Base-by-base conservation (phyloP, 2,797 vertebrate genomes). In the Anguilla obscura region DNA sequence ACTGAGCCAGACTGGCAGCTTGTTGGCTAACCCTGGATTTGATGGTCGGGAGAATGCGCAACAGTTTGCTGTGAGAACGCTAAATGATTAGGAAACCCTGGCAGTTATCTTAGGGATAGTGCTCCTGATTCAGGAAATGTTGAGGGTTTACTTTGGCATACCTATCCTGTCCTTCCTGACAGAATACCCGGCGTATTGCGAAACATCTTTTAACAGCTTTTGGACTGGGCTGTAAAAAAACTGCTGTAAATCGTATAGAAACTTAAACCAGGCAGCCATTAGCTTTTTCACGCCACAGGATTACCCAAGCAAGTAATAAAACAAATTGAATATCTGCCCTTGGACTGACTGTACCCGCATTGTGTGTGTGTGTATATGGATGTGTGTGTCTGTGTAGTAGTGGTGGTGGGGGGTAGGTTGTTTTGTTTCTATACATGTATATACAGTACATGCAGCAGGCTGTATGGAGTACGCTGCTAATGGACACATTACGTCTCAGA, bases 241-340 rank as follows among this genome's bases (percentile, higher is more conserved):
- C 79, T 24, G 58, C 80, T 90, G 83, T 90, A 91, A 90, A 87
- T 90, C 88, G 89, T 87, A 87, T 87, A 86, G 79, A 60, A 90
- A 88, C 87, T 18, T 86, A 89, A 90, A 89, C 88, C 76, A 54
- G 79, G 85, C 82, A 87, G 84, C 36, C 50, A 84, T 90, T 90
- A 85, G 89, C 84, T 79, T 87, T 27, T 87, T 90, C 88, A 90
- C 54, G 18, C 88, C 90, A 89, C 69, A 91, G 89, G 88, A 90
- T 90, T 90, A 87, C 84, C 88, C 85, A 91, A 90, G 87, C 86
- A 90, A 89, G 89, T 87, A 88, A 88, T 88, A 79, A 88, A 89
- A 87, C 84, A 63, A 85, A 76, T 80, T 89, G 84, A 88, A 84
- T 58, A 83, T 91, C 84, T 76, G 88, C 85, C 85, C 18, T 36